Conservation (phyloP, 2,888 invertebrate genomes). For the Chymomyza amoena region DNA sequence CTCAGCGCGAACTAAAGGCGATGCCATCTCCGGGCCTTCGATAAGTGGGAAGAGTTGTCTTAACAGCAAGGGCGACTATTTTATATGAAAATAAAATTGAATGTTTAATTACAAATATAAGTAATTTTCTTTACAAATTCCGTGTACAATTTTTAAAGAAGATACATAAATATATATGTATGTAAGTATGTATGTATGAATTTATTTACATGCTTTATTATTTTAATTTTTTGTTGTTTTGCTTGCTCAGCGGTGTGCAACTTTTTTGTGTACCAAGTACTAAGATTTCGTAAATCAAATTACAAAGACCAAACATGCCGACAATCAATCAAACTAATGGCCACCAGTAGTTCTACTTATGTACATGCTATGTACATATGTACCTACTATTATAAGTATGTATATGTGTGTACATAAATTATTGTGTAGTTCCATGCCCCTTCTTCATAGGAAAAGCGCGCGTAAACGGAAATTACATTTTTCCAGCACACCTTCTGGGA, state of each 20-base stretch:
- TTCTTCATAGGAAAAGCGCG: neutral
- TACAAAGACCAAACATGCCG: neutral
- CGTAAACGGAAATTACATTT: constrained; percentile 32
- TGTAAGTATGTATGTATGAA: neutral
- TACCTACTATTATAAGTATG: neutral
- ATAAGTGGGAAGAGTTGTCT: too few species aligned
- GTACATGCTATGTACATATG: neutral
- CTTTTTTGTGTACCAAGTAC: neutral
- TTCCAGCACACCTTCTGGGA: constrained; percentile 6
- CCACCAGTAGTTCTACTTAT: neutral
- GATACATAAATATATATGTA: too few species aligned
- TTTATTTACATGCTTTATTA: neutral
- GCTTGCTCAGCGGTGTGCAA: neutral
- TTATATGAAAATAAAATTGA: too few species aligned
- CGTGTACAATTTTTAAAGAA: too few species aligned
- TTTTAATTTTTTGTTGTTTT: neutral
- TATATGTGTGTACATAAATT: neutral
- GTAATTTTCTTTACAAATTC: too few species aligned
- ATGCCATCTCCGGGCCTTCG: too few species aligned
- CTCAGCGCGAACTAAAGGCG: too few species aligned
- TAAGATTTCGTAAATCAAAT: constrained; percentile 3
- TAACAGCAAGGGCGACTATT: too few species aligned
- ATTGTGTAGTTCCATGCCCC: neutral
- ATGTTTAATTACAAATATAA: too few species aligned
- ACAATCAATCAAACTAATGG: constrained; percentile 8